These are phyloP conservation scores for Cheilosia soror DNA, from an alignment of 2,888 invertebrate genomes.

Conservation along the genomic window DNA sequence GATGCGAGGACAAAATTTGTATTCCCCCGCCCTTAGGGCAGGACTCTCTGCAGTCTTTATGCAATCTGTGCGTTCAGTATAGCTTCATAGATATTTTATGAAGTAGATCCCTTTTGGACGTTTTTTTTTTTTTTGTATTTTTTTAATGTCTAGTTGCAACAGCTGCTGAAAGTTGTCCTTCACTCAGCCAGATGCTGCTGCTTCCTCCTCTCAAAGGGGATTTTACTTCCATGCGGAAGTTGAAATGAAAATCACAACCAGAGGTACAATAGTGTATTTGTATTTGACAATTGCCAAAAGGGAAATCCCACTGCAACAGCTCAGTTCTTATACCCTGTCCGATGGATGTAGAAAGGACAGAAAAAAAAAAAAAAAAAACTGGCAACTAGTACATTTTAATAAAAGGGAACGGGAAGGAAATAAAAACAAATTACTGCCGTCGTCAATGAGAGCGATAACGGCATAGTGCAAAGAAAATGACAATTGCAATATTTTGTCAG, in stretches of 20 bases:
- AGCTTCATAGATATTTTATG: constrained; percentile 6
- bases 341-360: constrained; percentile 11
- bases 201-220: constrained; percentile 17
- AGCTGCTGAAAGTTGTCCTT: constrained; percentile 49
- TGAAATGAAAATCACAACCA: constrained; percentile 8
- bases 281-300: constrained; percentile 14
- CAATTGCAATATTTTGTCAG: constrained; percentile 58
- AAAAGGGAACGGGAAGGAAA: constrained; percentile 18
- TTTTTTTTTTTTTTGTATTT: constrained; percentile 13
- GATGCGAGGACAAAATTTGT: constrained; percentile 12
- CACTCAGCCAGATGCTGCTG: constrained; percentile 23
- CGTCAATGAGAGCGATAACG: neutral
- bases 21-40: neutral
- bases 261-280: constrained; percentile 5
- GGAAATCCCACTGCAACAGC: constrained; percentile 53
- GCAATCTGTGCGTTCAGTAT: constrained; percentile 52
- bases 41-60: constrained; percentile 32
- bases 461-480: constrained; percentile 30
- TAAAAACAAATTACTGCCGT: constrained; percentile 38
- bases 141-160: constrained; percentile 25
- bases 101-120: constrained; percentile 13
- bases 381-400: constrained; percentile 26
- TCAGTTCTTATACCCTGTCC: constrained; percentile 15
- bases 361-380: constrained; percentile 4
- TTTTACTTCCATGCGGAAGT: constrained; percentile 25